Percentiles rank a stretch among this genome's conserved stretches.
Evolutionary conservation across 2,888 invertebrate species (phyloP).

Genomic region (Galeruca laticollis): DNA sequence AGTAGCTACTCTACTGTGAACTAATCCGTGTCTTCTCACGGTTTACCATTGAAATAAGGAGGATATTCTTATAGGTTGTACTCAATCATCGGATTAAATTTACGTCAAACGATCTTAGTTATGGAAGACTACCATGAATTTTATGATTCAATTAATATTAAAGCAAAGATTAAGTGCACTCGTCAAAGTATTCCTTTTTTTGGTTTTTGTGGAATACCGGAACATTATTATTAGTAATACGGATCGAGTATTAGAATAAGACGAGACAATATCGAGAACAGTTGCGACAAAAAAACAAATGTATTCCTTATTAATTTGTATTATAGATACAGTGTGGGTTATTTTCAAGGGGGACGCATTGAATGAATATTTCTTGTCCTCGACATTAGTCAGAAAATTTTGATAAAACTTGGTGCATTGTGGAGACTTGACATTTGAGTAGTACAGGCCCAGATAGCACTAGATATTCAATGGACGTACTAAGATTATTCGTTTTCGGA

Average conservation of each 20-base stretch:
- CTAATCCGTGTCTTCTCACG: neutral
- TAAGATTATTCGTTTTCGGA: too few species aligned
- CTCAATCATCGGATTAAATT: slow-evolving; percentile 34
- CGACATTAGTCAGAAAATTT: too few species aligned
- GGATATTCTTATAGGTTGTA: slow-evolving; percentile 16
- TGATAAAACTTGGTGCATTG: too few species aligned
- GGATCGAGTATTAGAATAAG: neutral
- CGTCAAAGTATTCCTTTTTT: neutral
- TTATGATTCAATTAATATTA: neutral
- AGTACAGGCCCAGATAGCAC: too few species aligned
- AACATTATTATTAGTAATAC: neutral
- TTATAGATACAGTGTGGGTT: too few species aligned
- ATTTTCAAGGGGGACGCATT: too few species aligned
- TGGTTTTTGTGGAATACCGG: neutral
- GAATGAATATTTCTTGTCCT: too few species aligned
- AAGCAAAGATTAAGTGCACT: neutral
- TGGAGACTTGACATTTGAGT: too few species aligned
- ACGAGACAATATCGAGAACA: too few species aligned
- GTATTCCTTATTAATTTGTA: too few species aligned
- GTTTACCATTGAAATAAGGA: neutral
- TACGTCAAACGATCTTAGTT: slow-evolving; percentile 13
- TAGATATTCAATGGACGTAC: too few species aligned
- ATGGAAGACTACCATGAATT: neutral
- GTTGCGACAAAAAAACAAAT: too few species aligned
- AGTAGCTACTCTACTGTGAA: neutral